phyloP scores from a whole-genome alignment of 2,888 invertebrate species.

The Drosophila meridionalis region DNA sequence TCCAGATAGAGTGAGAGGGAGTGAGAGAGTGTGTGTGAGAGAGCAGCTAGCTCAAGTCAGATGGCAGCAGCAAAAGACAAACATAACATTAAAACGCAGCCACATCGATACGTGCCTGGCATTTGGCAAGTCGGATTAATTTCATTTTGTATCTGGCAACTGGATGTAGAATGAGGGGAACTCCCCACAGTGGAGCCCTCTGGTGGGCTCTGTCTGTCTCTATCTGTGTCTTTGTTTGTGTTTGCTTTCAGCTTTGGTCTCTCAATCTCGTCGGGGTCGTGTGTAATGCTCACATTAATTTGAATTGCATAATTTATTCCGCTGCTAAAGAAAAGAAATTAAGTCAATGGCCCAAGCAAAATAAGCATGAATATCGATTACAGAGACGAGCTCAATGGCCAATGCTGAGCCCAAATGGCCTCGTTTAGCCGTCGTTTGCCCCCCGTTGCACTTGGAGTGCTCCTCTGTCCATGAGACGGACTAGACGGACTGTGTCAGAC shows the following conservation, averaged over 20 bases:
- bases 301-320: slow-evolving; percentile 79
- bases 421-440: slow-evolving; percentile 1
- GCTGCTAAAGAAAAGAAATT: slow-evolving; percentile 67
- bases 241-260: slow-evolving; percentile 32
- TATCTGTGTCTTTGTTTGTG: slow-evolving; percentile 1
- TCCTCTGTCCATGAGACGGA: slow-evolving; percentile 24
- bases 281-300: slow-evolving; percentile 74
- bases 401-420: slow-evolving; percentile 46
- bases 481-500: slow-evolving; percentile 9
- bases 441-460: slow-evolving; percentile 24
- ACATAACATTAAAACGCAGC: slow-evolving; percentile 64
- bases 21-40: not conserved
- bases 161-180: not conserved
- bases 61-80: slow-evolving; percentile 52
- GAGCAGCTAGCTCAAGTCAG: slow-evolving; percentile 56
- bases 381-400: slow-evolving; percentile 28
- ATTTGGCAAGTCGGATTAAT: slow-evolving; percentile 81
- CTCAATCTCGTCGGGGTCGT: slow-evolving; percentile 47
- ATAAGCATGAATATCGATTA: slow-evolving; percentile 77
- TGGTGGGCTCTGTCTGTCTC: not conserved
- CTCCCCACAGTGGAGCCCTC: not conserved
- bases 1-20: not conserved
- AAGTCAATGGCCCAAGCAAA: slow-evolving; percentile 75
- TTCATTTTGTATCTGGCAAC: slow-evolving; percentile 67
- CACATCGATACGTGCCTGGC: slow-evolving; percentile 79